Base-by-base conservation (phyloP, 2,113 vertebrate species). In the Anoura caudifer region DNA sequence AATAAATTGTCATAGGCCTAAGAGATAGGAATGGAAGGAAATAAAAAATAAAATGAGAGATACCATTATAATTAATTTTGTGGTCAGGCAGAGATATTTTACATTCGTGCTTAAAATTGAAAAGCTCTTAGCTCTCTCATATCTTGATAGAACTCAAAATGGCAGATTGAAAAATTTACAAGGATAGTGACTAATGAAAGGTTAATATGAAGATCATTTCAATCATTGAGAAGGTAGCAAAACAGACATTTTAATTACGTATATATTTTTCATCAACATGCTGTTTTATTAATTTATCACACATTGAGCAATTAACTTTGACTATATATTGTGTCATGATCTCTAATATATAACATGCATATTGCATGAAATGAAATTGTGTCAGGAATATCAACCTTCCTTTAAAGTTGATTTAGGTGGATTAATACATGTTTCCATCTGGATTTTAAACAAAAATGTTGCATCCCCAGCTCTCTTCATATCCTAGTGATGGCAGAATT, bases 251-350 rank as follows among this genome's bases (percentile, higher is more conserved):
- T 91, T 43, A 90, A 76, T 94, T 89, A 83, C 31, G 81, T 84
- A 45, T 16, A 1, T 90, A 67, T 61, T 95, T 96, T 91, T 56
- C 26, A 72, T 69, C 94, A 67, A 19, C 17, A 61, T 43, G 45
- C 13, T 77, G 13, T 84, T 94, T 96, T 67, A 77, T 86, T 89
- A 90, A 91, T 86, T 70, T 95, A 73, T 95, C 80, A 92, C 59
- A 95, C 31, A 56, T 9, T 38, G n/a, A 95, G 9, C 69, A 84
- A 81, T 87, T 81, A 94, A 90, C 24, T 75, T 59, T 24, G n/a
- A 80, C 19, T 52, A 50, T 80, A 43, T 80, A 59, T 87, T 13
- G 4, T 92, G 12, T 67, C 31, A 59, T 87, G 56, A 90, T 91
- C 82, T 67, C 65, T 8, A 80, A 33, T 54, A 20, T 80, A n/a